A percentile compares a stretch with the other conserved stretches of the same genome.
phyloP scores from a whole-genome alignment of 2,888 invertebrate species.

The Pterostichus niger region DNA sequence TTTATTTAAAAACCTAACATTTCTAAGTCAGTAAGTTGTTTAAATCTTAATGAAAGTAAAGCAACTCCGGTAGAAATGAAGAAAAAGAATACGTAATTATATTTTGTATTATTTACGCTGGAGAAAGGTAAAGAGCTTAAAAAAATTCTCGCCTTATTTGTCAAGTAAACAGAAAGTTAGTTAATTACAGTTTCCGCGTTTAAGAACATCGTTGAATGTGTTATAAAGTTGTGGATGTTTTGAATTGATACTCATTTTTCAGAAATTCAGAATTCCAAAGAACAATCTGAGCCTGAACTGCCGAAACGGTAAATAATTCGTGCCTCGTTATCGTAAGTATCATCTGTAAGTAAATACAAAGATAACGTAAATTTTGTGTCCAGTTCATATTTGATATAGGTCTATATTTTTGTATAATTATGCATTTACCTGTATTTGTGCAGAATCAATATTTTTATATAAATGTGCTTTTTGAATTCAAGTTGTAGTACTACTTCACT shows the following conservation, averaged over 20 bases:
- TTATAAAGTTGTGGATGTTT: slow-evolving; percentile 9
- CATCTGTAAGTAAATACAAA: slow-evolving; percentile 53
- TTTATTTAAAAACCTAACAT: no score
- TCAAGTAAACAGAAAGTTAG: not conserved
- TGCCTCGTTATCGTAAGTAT: slow-evolving; percentile 47
- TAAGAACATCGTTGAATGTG: no score
- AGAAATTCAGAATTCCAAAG: slow-evolving; percentile 60
- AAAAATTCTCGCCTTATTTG: not conserved
- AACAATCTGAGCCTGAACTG: slow-evolving; percentile 59
- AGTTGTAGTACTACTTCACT: slow-evolving; percentile 44
- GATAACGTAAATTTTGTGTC: slow-evolving; percentile 57
- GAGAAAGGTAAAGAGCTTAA: no score
- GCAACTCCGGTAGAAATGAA: no score
- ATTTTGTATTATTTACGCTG: no score
- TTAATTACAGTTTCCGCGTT: not conserved
- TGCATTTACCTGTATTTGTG: slow-evolving; percentile 53
- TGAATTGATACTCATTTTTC: slow-evolving; percentile 63
- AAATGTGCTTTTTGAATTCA: slow-evolving; percentile 62
- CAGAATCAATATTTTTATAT: slow-evolving; percentile 63
- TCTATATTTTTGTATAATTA: slow-evolving; percentile 51
- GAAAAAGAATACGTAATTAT: no score
- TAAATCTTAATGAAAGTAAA: no score
- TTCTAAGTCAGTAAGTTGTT: no score
- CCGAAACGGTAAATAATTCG: slow-evolving; percentile 54
- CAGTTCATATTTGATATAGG: slow-evolving; percentile 56